These are phyloP conservation scores for Drosophila murphyi DNA, from an alignment of 1,140 invertebrate genomes.

Conservation along the genomic window DNA sequence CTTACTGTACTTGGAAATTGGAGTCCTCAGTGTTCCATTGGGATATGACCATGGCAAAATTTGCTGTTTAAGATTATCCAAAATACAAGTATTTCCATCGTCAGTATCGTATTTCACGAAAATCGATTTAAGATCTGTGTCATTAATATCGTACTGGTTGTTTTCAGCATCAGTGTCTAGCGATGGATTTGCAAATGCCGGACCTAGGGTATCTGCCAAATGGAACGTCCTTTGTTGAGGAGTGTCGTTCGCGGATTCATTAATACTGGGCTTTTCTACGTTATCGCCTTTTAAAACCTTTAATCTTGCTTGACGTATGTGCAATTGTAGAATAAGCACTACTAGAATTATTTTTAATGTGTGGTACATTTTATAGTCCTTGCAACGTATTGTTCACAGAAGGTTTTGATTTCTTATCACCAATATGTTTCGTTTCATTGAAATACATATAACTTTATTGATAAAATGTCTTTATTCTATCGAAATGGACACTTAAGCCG, in stretches of 20 bases:
- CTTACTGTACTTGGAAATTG: conserved; percentile 42
- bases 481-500: background rate
- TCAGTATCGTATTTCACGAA: conserved; percentile 60
- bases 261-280: background rate
- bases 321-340: conserved; percentile 5
- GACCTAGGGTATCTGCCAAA: conserved; percentile 4
- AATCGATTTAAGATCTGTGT: conserved; percentile 47
- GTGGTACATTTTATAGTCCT: conserved; percentile 21
- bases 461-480: background rate
- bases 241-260: background rate
- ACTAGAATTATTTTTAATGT: conserved; percentile 17
- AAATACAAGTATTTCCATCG: conserved; percentile 64
- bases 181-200: background rate
- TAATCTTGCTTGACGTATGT: conserved; percentile 2
- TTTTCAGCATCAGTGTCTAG: conserved; percentile 20
- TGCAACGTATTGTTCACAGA: background rate
- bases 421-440: conserved; percentile 34
- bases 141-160: conserved; percentile 4
- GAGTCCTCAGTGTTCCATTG: conserved; percentile 57
- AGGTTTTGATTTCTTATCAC: conserved; percentile 2
- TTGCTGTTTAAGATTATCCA: conserved; percentile 67
- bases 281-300: background rate
- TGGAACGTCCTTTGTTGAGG: background rate
- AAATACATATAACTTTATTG: background rate
- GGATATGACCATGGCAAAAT: conserved; percentile 58